Conservation (phyloP, 2,113 vertebrate species). For the Gymnorhina tibicen region DNA sequence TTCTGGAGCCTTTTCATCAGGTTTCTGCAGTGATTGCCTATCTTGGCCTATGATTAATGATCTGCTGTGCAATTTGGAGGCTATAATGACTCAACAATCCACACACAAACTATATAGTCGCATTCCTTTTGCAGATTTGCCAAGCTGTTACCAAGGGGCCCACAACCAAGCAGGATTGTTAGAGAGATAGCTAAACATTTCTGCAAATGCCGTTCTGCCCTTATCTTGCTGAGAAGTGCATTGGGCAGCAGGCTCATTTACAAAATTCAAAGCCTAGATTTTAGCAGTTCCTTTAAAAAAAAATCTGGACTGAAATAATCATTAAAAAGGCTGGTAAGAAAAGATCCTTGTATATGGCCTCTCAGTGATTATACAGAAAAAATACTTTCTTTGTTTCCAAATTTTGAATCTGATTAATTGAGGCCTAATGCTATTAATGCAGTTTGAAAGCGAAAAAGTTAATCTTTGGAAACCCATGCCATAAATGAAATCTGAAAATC, state of each 20-base stretch:
- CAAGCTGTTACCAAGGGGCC: constrained; percentile 85
- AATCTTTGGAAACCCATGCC: constrained; percentile 44
- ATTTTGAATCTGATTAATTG: constrained; percentile 68
- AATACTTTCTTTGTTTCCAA: constrained; percentile 66
- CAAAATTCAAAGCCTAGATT: constrained; percentile 74
- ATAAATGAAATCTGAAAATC: constrained; percentile 41
- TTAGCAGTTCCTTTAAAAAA: constrained; percentile 40
- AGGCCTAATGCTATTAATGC: constrained; percentile 61
- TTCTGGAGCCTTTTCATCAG: constrained; percentile 77
- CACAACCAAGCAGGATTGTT: constrained; percentile 75
- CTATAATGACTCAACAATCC: constrained; percentile 82
- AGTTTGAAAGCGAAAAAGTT: constrained; percentile 61
- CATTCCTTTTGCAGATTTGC: constrained; percentile 86
- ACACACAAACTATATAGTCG: constrained; percentile 79
- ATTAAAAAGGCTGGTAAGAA: constrained; percentile 55
- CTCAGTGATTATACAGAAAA: constrained; percentile 57
- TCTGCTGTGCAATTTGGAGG: constrained; percentile 84
- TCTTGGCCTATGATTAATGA: constrained; percentile 88
- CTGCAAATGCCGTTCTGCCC: constrained; percentile 77
- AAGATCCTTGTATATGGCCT: constrained; percentile 45
- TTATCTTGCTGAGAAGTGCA: constrained; percentile 76
- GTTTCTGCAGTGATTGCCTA: constrained; percentile 77
- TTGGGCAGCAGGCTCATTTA: constrained; percentile 71
- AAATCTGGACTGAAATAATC: constrained; percentile 48
- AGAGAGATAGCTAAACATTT: constrained; percentile 80